These are phyloP conservation scores for Sepiola atlantica DNA, from an alignment of 2,888 invertebrate genomes.

Conservation along the genomic window DNA sequence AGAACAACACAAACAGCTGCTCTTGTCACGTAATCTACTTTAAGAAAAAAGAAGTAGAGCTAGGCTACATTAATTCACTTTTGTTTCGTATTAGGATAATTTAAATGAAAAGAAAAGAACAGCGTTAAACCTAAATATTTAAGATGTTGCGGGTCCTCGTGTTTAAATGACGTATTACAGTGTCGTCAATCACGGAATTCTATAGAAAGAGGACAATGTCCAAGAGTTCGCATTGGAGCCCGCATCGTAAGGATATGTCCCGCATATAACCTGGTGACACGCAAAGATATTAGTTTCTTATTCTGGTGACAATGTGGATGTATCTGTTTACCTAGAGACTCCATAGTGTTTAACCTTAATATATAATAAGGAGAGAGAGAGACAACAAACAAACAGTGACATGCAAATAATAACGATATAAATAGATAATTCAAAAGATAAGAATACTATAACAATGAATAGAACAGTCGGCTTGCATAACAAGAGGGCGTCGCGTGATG, in stretches of 20 bases:
- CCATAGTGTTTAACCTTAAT: neutral
- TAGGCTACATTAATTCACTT: neutral
- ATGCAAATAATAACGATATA: neutral
- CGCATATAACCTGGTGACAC: neutral
- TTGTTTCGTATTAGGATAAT: neutral
- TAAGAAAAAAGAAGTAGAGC: neutral
- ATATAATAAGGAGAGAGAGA: neutral
- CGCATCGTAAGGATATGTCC: neutral
- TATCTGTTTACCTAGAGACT: neutral
- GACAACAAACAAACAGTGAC: neutral
- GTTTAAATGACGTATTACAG: neutral
- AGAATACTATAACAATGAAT: too few species aligned
- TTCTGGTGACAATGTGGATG: neutral
- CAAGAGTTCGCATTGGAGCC: neutral
- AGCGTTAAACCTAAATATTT: neutral
- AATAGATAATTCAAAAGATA: too few species aligned
- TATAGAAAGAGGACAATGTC: neutral
- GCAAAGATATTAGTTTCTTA: neutral
- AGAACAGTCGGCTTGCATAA: too few species aligned
- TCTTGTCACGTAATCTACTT: slow-evolving; percentile 8
- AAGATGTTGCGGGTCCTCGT: neutral
- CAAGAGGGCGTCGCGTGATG: too few species aligned
- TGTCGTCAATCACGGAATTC: neutral
- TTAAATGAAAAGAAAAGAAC: neutral
- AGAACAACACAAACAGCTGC: neutral